Evolutionary conservation across 2,888 invertebrate genomes (phyloP).

Genomic region (Rhaphigaster nebulosa): DNA sequence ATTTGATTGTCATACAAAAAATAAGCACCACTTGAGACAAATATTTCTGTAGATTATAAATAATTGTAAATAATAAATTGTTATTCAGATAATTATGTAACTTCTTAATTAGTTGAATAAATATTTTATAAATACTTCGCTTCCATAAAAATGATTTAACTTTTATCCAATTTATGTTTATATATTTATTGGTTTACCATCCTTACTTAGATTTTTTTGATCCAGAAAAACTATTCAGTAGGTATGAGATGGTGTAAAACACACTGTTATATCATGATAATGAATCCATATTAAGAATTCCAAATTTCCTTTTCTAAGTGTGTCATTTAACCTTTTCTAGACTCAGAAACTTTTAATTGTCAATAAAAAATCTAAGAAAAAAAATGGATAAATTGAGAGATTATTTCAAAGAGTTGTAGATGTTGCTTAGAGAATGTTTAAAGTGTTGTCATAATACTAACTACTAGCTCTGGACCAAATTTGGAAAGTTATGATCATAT

Average conservation of each 20-base stretch:
- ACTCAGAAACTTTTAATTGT: neutral
- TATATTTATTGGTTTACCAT: neutral
- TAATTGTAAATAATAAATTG: conserved; percentile 60
- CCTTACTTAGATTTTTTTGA: too few relatives aligned
- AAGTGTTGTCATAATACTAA: too few relatives aligned
- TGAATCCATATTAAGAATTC: neutral
- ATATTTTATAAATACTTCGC: conserved; percentile 59
- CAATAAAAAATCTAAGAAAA: neutral
- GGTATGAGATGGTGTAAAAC: neutral
- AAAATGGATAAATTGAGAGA: too few relatives aligned
- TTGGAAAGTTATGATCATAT: too few relatives aligned
- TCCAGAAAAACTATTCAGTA: too few relatives aligned
- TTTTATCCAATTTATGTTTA: neutral
- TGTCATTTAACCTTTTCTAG: too few relatives aligned
- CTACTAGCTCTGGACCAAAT: too few relatives aligned
- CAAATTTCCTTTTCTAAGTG: neutral
- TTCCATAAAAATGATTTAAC: conserved; percentile 6
- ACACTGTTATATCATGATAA: too few relatives aligned
- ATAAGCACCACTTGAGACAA: conserved; percentile 58
- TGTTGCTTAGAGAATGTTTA: neutral
- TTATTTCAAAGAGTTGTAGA: neutral
- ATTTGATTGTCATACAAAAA: conserved; percentile 42
- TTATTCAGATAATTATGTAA: conserved; percentile 57
- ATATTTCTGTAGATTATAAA: conserved; percentile 59
- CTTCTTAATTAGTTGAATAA: conserved; percentile 59